Evolutionary conservation across 2,797 vertebrate genomes (phyloP), one percentile per base, ranked within the genome.

Genomic region (Lagorchestes hirsutus): DNA sequence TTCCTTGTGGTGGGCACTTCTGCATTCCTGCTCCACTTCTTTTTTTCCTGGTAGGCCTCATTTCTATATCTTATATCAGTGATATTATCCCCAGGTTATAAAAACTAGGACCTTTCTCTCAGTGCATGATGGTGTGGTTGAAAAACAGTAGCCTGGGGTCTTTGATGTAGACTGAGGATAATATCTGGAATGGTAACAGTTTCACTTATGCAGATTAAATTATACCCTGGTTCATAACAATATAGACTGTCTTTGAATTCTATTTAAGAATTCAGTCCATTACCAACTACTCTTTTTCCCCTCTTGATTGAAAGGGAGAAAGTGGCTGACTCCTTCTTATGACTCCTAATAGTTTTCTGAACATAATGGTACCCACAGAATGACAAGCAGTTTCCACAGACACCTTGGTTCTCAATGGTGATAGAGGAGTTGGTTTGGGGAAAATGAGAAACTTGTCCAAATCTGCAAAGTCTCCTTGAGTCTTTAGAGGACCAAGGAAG

Each of bases 1-100:
- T 95, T 98, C 95, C 95, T 98, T 93, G 97, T 96, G 98, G 98
- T 56, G 82, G 98, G 98, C 98, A 62, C 31, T 98, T 98, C 98
- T 58, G 16, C 98, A 96, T 98, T 97, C 98, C 96, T 54, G 14
- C 55, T 56, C 46, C 97, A 98, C 98, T 98, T 97, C 96, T 92
- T 93, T 98, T 97, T 99, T 98, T 98, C 98, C 95, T 94, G 93
- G 90, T 92, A 97, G 97, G 96, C 93, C 97, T 98, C 91, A 59
- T 98, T 98, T 97, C 98, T 93, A 98, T 96, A 98, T 97, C 97
- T 95, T 94, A 98, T 97, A 96, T 59, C 96, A 98, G 98, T 92
- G 97, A 96, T 96, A 95, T 98, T 98, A 98, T 97, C 96, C 97
- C 96, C 97, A 96, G 97, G 92, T 96, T 94, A 93, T 97, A 62